Conservation (phyloP, 1,140 invertebrate genomes). For the Drosophila nebulosa region DNA sequence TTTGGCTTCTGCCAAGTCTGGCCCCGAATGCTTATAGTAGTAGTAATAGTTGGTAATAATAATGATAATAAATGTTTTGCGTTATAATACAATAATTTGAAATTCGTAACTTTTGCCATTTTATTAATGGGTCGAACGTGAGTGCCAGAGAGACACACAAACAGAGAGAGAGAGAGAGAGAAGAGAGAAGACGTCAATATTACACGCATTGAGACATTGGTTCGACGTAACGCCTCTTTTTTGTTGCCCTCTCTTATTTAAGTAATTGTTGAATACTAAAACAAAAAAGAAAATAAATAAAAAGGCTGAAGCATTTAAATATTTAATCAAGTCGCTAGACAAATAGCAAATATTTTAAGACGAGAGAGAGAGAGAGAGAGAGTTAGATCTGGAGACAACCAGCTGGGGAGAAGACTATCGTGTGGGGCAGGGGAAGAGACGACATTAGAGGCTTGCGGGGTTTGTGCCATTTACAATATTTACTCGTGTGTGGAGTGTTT, state of each 20-base stretch:
- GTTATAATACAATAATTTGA: conserved; percentile 74
- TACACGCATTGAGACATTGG: background rate
- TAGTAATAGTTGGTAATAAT: conserved; percentile 51
- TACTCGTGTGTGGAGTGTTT: conserved; percentile 19
- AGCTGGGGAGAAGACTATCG: background rate
- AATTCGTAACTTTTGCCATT: conserved; percentile 78
- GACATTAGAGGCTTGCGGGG: background rate
- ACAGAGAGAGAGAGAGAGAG: background rate
- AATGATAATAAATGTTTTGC: conserved; percentile 72
- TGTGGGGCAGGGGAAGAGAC: background rate
- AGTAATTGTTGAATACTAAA: background rate
- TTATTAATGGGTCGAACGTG: conserved; percentile 80
- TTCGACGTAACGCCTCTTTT: background rate
- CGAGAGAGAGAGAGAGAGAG: conserved; percentile 19
- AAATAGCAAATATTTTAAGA: conserved; percentile 40
- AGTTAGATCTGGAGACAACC: conserved; percentile 4
- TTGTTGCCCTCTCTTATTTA: background rate
- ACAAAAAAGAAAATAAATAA: background rate
- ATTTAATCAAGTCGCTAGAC: conserved; percentile 66
- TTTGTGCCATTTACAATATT: conserved; percentile 55
- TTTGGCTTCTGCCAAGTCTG: conserved; percentile 4
- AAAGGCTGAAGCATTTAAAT: conserved; percentile 47
- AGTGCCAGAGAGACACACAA: conserved; percentile 27
- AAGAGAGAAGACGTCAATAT: background rate
- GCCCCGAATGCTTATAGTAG: background rate